Evolutionary conservation across 2,888 invertebrate genomes (phyloP).

Genomic region (Lacanobia oleracea): DNA sequence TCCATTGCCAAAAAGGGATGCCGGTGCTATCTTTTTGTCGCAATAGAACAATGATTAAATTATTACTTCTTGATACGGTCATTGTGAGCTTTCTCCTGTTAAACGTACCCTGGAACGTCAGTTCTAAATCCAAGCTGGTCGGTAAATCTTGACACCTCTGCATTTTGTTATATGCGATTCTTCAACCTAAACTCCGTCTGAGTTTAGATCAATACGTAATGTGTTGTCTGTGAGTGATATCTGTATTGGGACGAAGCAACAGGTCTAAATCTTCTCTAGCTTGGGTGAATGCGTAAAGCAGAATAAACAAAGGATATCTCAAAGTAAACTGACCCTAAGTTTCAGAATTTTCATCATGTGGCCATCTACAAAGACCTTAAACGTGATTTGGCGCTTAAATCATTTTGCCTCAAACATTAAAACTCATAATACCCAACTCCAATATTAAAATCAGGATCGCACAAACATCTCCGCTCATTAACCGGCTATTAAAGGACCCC

Average conservation of each 20-base stretch:
- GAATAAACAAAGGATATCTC: neutral
- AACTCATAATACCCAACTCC: constrained; percentile 4
- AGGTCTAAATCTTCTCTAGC: neutral
- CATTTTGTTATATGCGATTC: neutral
- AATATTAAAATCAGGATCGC: constrained; percentile 39
- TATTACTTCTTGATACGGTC: neutral
- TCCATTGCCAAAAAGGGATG: neutral
- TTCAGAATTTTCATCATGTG: neutral
- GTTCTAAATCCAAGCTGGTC: neutral
- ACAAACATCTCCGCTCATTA: constrained; percentile 54
- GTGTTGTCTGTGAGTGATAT: constrained; percentile 2
- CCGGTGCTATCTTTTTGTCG: neutral
- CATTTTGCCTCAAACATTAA: constrained; percentile 23
- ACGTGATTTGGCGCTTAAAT: neutral
- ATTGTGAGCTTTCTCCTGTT: neutral
- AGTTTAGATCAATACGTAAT: too few species aligned
- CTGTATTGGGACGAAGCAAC: neutral
- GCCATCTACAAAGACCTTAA: neutral
- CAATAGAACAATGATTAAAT: neutral
- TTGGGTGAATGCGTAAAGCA: neutral
- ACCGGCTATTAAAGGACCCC: constrained; percentile 59
- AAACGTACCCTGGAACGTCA: neutral
- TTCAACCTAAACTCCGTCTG: neutral
- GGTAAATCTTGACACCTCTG: neutral
- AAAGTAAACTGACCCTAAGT: neutral